A percentile compares a stretch with the other conserved stretches of the same genome.
Evolutionary conservation across 2,888 invertebrate species (phyloP).

Genomic region (Pseudococcus jackbeardsleyi): DNA sequence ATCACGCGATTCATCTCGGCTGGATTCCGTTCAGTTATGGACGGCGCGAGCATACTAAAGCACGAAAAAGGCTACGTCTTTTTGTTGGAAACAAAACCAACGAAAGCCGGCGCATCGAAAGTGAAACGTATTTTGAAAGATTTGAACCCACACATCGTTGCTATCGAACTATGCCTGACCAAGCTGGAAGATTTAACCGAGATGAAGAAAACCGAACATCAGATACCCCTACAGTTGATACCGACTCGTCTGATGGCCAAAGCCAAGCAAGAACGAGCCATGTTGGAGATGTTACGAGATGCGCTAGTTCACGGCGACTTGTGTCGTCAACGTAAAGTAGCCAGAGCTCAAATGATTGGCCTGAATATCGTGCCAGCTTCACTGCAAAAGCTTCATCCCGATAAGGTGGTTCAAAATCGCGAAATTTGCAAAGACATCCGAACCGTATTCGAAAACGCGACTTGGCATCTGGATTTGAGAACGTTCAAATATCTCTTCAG

Average conservation of each 20-base stretch:
- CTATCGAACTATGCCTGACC: constrained; percentile 46
- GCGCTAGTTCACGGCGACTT: constrained; percentile 13
- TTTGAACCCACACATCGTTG: constrained; percentile 9
- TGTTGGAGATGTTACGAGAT: constrained; percentile 12
- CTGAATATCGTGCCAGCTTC: neutral
- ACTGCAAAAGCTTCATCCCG: neutral
- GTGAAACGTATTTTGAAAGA: neutral
- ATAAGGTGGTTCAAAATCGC: neutral
- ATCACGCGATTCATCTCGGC: no score
- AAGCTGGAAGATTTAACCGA: neutral
- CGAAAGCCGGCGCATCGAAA: neutral
- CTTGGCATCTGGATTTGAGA: constrained; percentile 30
- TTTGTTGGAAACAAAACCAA: neutral
- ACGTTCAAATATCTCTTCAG: constrained; percentile 10
- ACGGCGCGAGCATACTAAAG: neutral
- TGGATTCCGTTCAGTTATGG: constrained; percentile 1
- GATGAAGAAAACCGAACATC: neutral
- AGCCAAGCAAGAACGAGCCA: constrained; percentile 22
- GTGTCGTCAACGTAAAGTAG: neutral
- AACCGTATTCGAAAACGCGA: neutral
- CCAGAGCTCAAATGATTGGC: neutral
- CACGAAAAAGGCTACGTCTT: constrained; percentile 46
- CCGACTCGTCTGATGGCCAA: constrained; percentile 17
- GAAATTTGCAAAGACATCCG: neutral
- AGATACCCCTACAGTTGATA: neutral